Conservation (phyloP, 1,140 invertebrate genomes). For the Ceratina australensis region DNA sequence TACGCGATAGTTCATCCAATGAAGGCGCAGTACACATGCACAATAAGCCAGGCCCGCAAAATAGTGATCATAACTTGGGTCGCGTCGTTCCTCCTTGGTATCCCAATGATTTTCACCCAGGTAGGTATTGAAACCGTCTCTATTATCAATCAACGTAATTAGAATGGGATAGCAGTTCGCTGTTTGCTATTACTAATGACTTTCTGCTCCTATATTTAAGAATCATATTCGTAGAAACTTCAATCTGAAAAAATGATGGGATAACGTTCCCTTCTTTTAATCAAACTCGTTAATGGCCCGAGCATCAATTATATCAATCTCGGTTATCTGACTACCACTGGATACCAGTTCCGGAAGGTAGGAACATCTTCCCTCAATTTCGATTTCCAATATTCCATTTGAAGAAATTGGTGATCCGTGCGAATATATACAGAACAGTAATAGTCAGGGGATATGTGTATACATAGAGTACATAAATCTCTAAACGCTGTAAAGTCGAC, state of each 20-base stretch:
- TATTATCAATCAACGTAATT: background rate
- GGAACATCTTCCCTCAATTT: background rate
- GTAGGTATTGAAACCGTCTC: constrained; percentile 71
- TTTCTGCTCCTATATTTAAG: too few relatives aligned
- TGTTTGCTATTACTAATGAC: too few relatives aligned
- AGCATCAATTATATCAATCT: background rate
- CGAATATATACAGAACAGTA: background rate
- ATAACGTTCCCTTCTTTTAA: too few relatives aligned
- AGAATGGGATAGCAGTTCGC: too few relatives aligned
- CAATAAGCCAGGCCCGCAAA: constrained; percentile 84
- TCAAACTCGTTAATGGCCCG: too few relatives aligned
- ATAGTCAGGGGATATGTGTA: background rate
- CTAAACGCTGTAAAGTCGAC: background rate
- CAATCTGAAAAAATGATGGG: too few relatives aligned
- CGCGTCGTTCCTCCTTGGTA: constrained; percentile 81
- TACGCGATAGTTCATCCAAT: constrained; percentile 90
- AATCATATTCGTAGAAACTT: too few relatives aligned
- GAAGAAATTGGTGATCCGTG: background rate
- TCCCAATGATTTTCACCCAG: constrained; percentile 82
- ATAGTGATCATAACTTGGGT: constrained; percentile 85
- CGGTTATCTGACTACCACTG: background rate
- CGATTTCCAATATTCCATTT: constrained; percentile 11
- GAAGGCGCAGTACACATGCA: constrained; percentile 86
- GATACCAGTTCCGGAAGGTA: too few relatives aligned
- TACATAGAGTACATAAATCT: too few relatives aligned